These are phyloP conservation scores for Halcyon badia DNA, from an alignment of 2,797 vertebrate species.

Conservation along the genomic window DNA sequence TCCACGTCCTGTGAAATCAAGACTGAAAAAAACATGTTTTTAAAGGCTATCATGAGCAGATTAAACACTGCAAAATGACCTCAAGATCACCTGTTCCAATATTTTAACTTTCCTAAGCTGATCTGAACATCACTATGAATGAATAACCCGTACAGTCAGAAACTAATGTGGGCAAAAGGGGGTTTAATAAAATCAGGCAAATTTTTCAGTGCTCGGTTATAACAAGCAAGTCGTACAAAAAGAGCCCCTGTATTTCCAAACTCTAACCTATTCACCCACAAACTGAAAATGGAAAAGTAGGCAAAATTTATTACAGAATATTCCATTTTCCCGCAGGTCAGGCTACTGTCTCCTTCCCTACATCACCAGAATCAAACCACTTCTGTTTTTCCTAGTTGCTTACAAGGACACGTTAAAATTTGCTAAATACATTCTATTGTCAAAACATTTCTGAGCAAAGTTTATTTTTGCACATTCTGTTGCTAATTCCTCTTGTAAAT, in stretches of 20 bases:
- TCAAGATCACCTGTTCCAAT: not conserved
- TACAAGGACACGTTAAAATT: not conserved
- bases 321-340: not conserved
- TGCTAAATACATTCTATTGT: not conserved
- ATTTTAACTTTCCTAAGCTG: not conserved
- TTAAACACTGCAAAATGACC: not conserved
- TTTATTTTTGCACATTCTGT: not conserved
- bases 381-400: not conserved
- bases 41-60: not conserved
- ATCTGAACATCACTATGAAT: not conserved
- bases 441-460: not conserved
- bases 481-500: slow-evolving; percentile 54
- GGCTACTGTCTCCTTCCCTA: not conserved
- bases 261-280: not conserved
- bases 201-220: not conserved
- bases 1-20: not conserved
- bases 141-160: accelerated
- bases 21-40: not conserved
- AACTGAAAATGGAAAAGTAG: not conserved
- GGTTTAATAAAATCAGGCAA: not conserved
- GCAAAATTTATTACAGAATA: not conserved
- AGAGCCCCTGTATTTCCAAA: not conserved
- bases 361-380: not conserved
- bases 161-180: not conserved
- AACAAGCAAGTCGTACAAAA: not conserved